phyloP scores from a whole-genome alignment of 2,797 vertebrate genomes.

The Prionace glauca region DNA sequence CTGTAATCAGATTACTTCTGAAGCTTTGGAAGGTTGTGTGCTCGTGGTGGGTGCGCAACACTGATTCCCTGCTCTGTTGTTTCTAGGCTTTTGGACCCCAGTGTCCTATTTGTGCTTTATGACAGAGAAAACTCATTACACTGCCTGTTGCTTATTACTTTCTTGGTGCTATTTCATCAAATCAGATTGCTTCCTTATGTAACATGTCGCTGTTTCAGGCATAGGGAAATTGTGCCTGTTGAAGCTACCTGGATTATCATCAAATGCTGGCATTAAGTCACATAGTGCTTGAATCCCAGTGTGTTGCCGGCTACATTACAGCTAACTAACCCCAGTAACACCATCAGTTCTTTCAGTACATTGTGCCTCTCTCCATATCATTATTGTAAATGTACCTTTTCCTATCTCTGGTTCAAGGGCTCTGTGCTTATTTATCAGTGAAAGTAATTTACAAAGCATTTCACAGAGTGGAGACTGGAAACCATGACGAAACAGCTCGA shows the following conservation, averaged over 20 bases:
- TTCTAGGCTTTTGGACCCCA: neutral
- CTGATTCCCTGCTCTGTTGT: neutral
- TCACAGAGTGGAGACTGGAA: neutral
- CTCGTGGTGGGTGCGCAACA: neutral
- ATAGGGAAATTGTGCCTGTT: neutral
- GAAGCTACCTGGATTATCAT: neutral
- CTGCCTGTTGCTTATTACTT: neutral
- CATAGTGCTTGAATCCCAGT: neutral
- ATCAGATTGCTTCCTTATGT: neutral
- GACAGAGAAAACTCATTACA: neutral
- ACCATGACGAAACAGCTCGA: neutral
- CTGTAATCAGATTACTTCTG: neutral
- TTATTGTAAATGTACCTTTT: neutral
- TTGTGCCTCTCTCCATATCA: neutral
- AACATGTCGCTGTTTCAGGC: neutral
- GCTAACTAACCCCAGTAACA: neutral
- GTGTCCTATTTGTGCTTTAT: constrained; percentile 13
- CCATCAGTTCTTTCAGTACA: neutral
- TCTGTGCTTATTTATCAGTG: neutral
- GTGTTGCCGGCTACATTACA: neutral
- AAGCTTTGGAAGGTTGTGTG: neutral
- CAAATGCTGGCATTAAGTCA: neutral
- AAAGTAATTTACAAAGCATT: neutral
- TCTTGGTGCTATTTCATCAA: constrained; percentile 15
- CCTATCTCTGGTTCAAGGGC: neutral